These are phyloP conservation scores for Corythornis leucogaster DNA, from an alignment of 2,797 vertebrate species.

Conservation along the genomic window DNA sequence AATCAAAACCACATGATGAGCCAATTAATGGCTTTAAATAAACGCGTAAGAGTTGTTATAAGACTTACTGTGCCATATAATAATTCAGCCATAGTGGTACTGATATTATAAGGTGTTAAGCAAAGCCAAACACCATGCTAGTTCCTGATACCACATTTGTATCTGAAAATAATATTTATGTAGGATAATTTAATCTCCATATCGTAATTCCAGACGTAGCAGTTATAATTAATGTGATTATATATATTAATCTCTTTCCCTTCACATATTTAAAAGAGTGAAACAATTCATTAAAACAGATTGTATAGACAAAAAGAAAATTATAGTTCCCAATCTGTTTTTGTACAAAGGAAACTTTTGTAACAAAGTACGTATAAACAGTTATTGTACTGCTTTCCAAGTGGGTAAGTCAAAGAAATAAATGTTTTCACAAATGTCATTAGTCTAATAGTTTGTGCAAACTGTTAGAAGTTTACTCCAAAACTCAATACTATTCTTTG, in stretches of 20 bases:
- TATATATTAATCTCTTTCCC: not conserved
- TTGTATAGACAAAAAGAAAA: not conserved
- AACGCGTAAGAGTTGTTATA: not conserved
- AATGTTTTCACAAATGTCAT: conserved; percentile 3
- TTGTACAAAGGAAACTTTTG: not conserved
- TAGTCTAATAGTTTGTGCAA: conserved; percentile 8
- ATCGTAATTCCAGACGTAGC: not conserved
- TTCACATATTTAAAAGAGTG: not conserved
- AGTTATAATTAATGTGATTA: not conserved
- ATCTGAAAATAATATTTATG: not conserved
- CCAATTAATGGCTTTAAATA: not conserved
- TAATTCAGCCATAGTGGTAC: not conserved
- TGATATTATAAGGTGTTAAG: not conserved
- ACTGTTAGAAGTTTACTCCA: not conserved
- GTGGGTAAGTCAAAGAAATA: not conserved
- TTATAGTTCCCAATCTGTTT: not conserved
- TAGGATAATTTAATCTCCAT: not conserved
- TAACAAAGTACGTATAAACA: not conserved
- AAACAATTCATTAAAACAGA: not conserved
- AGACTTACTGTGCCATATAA: not conserved
- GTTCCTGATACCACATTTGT: not conserved
- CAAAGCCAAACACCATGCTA: not conserved
- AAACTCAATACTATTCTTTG: not conserved
- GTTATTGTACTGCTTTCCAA: not conserved
- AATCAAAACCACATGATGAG: not conserved